Evolutionary conservation across 2,888 invertebrate species (phyloP).

Genomic region (Tanytarsus gracilentus): DNA sequence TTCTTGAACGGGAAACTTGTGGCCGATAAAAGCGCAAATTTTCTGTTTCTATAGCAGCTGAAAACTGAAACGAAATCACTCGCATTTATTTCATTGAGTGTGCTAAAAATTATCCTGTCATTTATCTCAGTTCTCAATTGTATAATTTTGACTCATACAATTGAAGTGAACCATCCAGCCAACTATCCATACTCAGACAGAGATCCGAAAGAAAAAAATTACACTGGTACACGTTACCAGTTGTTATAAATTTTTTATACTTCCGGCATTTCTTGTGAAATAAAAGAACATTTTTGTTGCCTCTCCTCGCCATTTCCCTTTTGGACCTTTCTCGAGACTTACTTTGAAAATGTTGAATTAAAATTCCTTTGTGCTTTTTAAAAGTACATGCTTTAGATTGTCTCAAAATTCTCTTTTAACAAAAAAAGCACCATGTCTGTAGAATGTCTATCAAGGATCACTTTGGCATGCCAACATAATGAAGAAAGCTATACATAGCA

Average conservation of each 20-base stretch:
- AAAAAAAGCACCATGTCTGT: constrained; percentile 12
- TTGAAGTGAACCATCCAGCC: too few relatives aligned
- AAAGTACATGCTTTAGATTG: too few relatives aligned
- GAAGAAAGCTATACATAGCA: too few relatives aligned
- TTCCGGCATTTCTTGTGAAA: constrained; percentile 27
- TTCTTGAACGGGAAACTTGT: not conserved
- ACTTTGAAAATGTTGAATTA: not conserved
- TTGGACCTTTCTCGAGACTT: constrained; percentile 7
- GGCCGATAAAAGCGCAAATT: too few relatives aligned
- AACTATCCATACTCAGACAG: too few relatives aligned
- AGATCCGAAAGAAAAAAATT: constrained; percentile 11
- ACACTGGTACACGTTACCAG: constrained; percentile 18
- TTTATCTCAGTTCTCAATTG: not conserved
- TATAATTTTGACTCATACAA: too few relatives aligned
- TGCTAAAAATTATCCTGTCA: constrained; percentile 15
- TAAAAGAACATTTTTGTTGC: not conserved
- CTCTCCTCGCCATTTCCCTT: constrained; percentile 12
- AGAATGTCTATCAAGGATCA: too few relatives aligned
- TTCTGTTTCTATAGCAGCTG: too few relatives aligned
- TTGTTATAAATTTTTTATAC: constrained; percentile 23
- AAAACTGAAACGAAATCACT: too few relatives aligned
- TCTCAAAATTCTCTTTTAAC: too few relatives aligned
- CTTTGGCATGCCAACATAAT: too few relatives aligned
- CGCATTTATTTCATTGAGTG: too few relatives aligned
- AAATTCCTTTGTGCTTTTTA: not conserved